Evolutionary conservation across 1,140 invertebrate species (phyloP), one percentile per base, ranked within the genome.

Genomic region (Psix sp.): DNA sequence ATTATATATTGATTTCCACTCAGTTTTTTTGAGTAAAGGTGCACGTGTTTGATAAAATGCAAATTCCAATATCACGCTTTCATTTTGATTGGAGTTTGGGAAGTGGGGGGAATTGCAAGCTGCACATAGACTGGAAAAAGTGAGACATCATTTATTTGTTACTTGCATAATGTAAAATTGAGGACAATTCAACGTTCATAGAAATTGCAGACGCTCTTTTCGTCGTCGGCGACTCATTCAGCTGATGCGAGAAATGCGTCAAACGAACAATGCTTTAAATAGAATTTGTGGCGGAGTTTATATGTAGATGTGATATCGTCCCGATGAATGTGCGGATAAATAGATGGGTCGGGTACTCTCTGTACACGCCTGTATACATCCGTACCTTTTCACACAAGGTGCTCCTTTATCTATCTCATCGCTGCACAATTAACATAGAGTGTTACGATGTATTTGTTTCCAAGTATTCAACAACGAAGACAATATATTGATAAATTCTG

Each of bases 101-200:
- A 31, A 38, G 45, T 40, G 38, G 45, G 45, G 63, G 29, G 56
- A 39, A 14, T 13, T 18, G 71, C 71, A 74, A 67, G 63, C 63
- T 67, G 71, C 62, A 52, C 33, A 46, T 46, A 38, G 45, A 46
- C 62, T 65, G 57, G 72, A 74, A 68, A 62, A 62, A 62, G 40
- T 66, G 72, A 68, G 72, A 74, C 51, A 65, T 74, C 72, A 68
- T 74, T 74, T 74, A 68, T 52, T 52, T 54, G 60, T 10, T 57
- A 46, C 62, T 68, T 70, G 59, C 65, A 54, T 68, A 63, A 74
- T 60, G 63, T 52, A 65, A 74, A 74, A 74, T 74, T 65, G 72
- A 59, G 57, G 65, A 62, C 63, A 35, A 51, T 36, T 56, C 48
- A 48, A 65, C 43, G 39, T 29, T 29, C 43, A 49, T 48, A 59